Evolutionary conservation across 1,140 invertebrate species (phyloP), one percentile per base, ranked within the genome.

Genomic region (Heliothis virescens): DNA sequence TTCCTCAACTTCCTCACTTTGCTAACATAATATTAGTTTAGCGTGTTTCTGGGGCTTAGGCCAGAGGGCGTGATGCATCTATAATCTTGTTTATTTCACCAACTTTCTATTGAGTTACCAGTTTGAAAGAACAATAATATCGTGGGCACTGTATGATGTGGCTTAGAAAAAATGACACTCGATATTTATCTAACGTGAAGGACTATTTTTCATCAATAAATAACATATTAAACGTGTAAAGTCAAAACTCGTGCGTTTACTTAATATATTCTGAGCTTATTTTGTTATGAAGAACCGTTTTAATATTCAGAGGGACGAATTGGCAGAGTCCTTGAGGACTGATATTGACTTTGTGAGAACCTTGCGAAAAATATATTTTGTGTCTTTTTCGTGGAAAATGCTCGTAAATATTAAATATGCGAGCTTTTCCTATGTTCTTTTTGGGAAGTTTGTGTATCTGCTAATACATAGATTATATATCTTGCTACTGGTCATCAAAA

Each of bases 21-120:
- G 26, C 21, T 15, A 29, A 65, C 41, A 50, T 62, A 12, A 60
- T 48, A 74, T 74, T 60, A 74, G 53, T 74, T 74, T 60, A 60
- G 55, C 41, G 29, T 29, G 41, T 62, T 21, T 29, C 48, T 71
- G 67, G 26, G 16, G 41, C 60, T 63, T 9, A n/a, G 34, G 63
- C n/a, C 34, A 18, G 53, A 41, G 10, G 15, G 18, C 18, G 47
- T 69, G 67, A 71, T 71, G 67, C 48, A 71, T 71, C 67, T 53
- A 53, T 71, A 71, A 71, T 71, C 67, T 71, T 71, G 67, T 71
- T 67, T 71, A 69, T 10, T 71, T 71, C 67, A 53, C 21, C 67
- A 71, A 71, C 67, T 71, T 71, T 67, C 26, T 41, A 67, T 67
- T 67, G 41, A 67, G 63, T 67, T 67, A 67, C 12, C 11, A 18